Conservation (phyloP, 2,797 vertebrate genomes). For the Fistularia tabacaria region DNA sequence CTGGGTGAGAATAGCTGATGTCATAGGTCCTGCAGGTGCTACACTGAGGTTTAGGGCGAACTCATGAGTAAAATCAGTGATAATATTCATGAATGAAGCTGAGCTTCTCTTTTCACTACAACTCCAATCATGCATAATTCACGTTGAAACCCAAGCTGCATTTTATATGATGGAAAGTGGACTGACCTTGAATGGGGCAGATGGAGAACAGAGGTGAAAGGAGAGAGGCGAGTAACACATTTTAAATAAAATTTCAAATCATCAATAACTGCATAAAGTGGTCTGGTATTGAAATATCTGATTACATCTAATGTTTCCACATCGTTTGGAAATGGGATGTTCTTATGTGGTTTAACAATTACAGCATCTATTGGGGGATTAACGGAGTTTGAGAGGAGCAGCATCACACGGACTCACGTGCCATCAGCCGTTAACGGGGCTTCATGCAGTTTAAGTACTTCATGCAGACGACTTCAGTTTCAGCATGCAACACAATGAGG, state of each 20-base stretch:
- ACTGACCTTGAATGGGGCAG: conserved; percentile 32
- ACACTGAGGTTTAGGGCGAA: no score
- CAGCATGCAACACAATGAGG: conserved; percentile 34
- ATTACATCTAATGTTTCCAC: no score
- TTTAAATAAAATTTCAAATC: no score
- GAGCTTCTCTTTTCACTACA: conserved; percentile 41
- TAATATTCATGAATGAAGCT: background rate
- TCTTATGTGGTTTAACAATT: background rate
- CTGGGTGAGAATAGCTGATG: background rate
- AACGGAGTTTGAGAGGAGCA: background rate
- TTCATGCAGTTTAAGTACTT: conserved; percentile 41
- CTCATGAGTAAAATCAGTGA: background rate
- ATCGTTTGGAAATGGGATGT: no score
- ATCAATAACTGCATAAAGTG: no score
- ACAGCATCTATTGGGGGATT: background rate
- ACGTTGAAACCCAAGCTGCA: conserved; percentile 19
- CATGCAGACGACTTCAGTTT: conserved; percentile 26
- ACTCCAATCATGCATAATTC: conserved; percentile 61
- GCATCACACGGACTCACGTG: conserved; percentile 26
- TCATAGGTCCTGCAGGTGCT: no score
- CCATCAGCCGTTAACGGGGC: conserved; percentile 21
- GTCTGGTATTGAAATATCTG: no score
- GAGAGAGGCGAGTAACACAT: background rate
- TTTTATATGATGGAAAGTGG: conserved; percentile 3
- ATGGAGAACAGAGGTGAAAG: conserved; percentile 4